Conservation (phyloP, 1,140 invertebrate genomes). For the Drosophila sulfurigaster region DNA sequence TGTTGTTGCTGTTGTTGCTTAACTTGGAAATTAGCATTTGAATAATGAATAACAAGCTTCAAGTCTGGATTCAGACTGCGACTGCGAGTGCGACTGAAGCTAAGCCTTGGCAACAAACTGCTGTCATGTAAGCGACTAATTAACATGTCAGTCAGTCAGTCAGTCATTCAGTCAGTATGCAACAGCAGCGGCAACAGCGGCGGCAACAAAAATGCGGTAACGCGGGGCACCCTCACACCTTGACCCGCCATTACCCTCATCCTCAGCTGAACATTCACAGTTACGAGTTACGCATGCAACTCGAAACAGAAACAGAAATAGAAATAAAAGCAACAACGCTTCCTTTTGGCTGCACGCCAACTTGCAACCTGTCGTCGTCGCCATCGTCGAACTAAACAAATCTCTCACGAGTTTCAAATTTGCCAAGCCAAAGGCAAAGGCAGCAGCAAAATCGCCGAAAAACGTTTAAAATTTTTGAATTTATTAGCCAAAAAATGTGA, state of each 20-base stretch:
- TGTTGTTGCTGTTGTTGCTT: constrained; percentile 48
- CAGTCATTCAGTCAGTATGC: background rate
- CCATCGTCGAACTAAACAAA: constrained; percentile 56
- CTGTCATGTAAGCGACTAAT: constrained; percentile 84
- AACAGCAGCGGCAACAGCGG: constrained; percentile 27
- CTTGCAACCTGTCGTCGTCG: constrained; percentile 52
- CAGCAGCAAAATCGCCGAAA: constrained; percentile 46
- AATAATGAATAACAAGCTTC: constrained; percentile 60
- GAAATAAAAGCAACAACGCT: constrained; percentile 56
- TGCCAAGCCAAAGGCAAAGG: constrained; percentile 46
- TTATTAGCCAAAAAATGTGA: constrained; percentile 76
- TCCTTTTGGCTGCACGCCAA: constrained; percentile 20
- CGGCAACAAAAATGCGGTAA: constrained; percentile 24
- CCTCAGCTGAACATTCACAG: constrained; percentile 44
- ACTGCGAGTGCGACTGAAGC: background rate
- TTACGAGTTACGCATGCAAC: constrained; percentile 61
- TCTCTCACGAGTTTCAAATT: constrained; percentile 82
- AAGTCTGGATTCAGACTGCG: constrained; percentile 27
- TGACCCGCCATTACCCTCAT: constrained; percentile 7
- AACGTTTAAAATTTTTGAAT: constrained; percentile 80
- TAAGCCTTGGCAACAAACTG: constrained; percentile 70
- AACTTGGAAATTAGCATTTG: constrained; percentile 76
- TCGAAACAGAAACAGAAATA: constrained; percentile 47
- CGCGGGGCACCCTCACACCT: constrained; percentile 27
- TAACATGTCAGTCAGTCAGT: constrained; percentile 79